Conservation (phyloP, 2,888 invertebrate species). For the Pseudoips prasinana region DNA sequence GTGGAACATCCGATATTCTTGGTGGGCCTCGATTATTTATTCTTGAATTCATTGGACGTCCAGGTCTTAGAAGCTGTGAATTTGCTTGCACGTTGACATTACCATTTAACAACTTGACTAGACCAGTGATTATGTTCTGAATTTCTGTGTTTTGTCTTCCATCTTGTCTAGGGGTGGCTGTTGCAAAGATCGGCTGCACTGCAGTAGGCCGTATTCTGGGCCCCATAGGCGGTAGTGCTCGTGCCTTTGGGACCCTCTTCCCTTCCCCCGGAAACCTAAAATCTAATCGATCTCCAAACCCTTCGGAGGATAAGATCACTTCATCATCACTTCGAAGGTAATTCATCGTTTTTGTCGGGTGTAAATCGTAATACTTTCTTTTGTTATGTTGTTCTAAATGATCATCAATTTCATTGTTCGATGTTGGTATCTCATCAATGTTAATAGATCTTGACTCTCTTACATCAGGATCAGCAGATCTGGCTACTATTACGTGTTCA, state of each 20-base stretch:
- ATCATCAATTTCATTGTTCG: conserved; percentile 83
- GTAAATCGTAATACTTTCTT: conserved; percentile 76
- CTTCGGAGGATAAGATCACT: conserved; percentile 59
- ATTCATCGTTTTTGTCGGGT: conserved; percentile 79
- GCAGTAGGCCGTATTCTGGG: conserved; percentile 83
- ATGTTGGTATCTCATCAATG: conserved; percentile 72
- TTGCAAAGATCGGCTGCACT: conserved; percentile 80
- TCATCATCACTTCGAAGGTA: conserved; percentile 59
- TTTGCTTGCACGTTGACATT: conserved; percentile 93
- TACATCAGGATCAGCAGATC: conserved; percentile 79
- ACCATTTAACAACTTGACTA: conserved; percentile 93
- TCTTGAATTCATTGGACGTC: conserved; percentile 86
- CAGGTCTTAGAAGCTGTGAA: conserved; percentile 83
- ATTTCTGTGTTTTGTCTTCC: conserved; percentile 84
- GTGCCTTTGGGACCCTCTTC: conserved; percentile 87
- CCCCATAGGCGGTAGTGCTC: conserved; percentile 85
- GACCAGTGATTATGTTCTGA: conserved; percentile 94
- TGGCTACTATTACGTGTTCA: conserved; percentile 69
- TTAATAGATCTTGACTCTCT: conserved; percentile 78
- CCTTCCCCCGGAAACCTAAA: conserved; percentile 88
- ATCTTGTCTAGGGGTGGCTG: conserved; percentile 70
- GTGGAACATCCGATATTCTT: conserved; percentile 89
- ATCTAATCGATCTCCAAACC: conserved; percentile 68
- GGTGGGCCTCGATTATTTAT: conserved; percentile 96
- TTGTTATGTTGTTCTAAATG: conserved; percentile 77